These are phyloP conservation scores for Campoplex nolae DNA, from an alignment of 2,888 invertebrate species.

Conservation along the genomic window DNA sequence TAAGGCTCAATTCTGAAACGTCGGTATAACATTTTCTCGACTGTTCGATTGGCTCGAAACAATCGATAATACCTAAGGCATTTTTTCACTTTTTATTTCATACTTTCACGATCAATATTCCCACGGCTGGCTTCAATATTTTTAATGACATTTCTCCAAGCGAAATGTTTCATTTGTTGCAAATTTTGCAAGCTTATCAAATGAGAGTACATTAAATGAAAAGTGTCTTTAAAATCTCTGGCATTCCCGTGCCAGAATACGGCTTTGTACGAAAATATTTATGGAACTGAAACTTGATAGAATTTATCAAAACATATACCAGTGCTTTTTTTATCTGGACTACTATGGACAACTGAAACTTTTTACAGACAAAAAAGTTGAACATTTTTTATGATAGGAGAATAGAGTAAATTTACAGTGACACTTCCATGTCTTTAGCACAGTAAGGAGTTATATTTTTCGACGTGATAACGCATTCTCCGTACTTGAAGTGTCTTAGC, in stretches of 20 bases:
- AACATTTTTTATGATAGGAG: neutral
- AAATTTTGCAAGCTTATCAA: neutral
- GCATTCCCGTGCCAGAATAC: neutral
- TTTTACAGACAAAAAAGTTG: neutral
- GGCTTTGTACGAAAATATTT: neutral
- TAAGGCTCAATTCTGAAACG: conserved; percentile 97
- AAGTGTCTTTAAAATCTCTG: conserved; percentile 6
- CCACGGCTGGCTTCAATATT: neutral
- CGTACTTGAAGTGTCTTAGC: conserved; percentile 11
- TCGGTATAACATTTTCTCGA: conserved; percentile 91
- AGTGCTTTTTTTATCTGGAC: conserved; percentile 7
- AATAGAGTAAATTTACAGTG: conserved; percentile 7
- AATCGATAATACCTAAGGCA: conserved; percentile 9
- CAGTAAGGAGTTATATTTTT: neutral
- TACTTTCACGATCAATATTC: neutral
- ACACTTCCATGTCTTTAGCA: conserved; percentile 19
- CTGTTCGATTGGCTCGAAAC: neutral
- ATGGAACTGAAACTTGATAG: neutral
- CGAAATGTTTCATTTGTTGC: neutral
- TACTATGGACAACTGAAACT: neutral
- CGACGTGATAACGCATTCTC: conserved; percentile 8
- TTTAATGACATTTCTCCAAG: neutral
- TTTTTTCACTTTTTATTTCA: conserved; percentile 2
- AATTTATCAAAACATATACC: neutral
- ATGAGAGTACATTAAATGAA: neutral